Evolutionary conservation across 2,888 invertebrate species (phyloP).

Genomic region (Lepidonotus clava): DNA sequence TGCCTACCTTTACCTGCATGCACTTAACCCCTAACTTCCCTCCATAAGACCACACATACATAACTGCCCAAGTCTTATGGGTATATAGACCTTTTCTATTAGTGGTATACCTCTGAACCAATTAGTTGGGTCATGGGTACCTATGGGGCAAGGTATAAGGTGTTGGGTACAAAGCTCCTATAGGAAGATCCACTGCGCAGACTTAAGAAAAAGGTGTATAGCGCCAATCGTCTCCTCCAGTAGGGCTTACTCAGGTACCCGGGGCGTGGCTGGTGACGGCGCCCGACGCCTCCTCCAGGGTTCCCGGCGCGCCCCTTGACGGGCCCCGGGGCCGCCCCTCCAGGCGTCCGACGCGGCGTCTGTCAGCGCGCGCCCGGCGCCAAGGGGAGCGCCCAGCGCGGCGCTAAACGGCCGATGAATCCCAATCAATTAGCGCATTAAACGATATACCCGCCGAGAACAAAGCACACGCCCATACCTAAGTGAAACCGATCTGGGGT

Average conservation of each 20-base stretch:
- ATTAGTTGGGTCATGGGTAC: no score
- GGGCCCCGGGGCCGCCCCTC: constrained; percentile 16
- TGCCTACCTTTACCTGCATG: background rate
- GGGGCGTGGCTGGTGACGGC: background rate
- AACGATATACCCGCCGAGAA: constrained; percentile 44
- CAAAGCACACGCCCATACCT: background rate
- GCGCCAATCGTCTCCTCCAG: constrained; percentile 6
- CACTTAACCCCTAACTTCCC: background rate
- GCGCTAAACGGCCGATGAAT: constrained; percentile 35
- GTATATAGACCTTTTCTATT: no score
- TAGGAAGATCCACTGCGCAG: no score
- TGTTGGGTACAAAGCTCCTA: no score
- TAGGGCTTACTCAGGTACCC: constrained; percentile 26
- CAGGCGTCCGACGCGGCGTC: no score
- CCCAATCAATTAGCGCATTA: constrained; percentile 51
- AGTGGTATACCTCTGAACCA: no score
- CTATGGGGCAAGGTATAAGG: no score
- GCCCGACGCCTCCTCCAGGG: background rate
- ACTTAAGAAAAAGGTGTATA: no score
- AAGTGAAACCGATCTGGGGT: constrained; percentile 21
- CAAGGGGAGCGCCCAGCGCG: background rate
- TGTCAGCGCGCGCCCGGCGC: constrained; percentile 3
- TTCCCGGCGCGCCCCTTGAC: constrained; percentile 13
- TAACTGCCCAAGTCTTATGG: no score
- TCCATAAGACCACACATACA: background rate